phyloP scores from a whole-genome alignment of 2,797 vertebrate genomes.

The Pristis pectinata region DNA sequence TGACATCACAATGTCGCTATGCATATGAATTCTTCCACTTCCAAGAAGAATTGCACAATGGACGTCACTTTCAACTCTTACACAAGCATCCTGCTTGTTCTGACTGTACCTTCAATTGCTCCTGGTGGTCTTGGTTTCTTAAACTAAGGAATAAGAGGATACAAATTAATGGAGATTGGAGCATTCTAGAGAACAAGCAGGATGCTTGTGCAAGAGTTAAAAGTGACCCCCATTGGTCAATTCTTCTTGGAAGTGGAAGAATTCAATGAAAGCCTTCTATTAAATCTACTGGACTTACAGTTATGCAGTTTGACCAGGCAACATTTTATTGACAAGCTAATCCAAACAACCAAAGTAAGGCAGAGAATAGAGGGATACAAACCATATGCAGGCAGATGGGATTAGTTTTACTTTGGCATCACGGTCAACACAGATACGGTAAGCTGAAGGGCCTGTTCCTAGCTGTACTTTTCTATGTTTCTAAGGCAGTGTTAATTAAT shows the following conservation, averaged over 20 bases:
- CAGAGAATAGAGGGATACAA: too few species aligned
- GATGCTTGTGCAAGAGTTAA: too few species aligned
- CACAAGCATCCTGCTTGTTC: not conserved
- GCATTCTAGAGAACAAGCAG: not conserved
- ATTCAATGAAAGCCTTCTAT: not conserved
- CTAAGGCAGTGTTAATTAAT: not conserved
- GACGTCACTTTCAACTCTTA: not conserved
- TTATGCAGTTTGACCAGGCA: not conserved
- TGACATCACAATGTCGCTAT: slow-evolving; percentile 23
- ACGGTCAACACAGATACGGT: too few species aligned
- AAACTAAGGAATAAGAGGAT: not conserved
- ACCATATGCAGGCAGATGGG: too few species aligned
- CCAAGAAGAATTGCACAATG: not conserved
- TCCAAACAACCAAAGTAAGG: not conserved
- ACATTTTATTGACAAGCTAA: not conserved
- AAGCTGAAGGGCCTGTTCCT: too few species aligned
- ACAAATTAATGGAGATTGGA: not conserved
- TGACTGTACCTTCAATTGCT: not conserved
- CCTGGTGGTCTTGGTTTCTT: not conserved
- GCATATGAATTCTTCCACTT: not conserved
- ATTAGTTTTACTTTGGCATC: too few species aligned
- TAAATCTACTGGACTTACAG: not conserved
- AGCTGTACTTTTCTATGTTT: too few species aligned
- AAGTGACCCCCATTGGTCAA: too few species aligned
- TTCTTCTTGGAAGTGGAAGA: too few species aligned